These are phyloP conservation scores for Tenebrosternarchus preto DNA, from an alignment of 2,113 vertebrate species.

Conservation along the genomic window DNA sequence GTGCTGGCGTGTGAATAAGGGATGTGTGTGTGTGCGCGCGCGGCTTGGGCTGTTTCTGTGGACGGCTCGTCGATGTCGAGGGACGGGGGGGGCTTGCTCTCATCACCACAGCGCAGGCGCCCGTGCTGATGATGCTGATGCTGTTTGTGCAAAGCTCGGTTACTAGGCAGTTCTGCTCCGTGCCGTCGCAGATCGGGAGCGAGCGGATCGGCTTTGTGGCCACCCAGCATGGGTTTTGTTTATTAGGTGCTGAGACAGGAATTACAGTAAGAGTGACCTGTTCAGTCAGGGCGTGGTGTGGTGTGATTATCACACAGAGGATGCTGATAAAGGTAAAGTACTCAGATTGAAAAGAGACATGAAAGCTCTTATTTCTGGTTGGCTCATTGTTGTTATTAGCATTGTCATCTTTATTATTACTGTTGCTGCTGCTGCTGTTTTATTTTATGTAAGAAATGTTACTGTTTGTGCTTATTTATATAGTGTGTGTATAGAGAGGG, in stretches of 20 bases:
- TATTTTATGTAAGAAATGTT: background rate
- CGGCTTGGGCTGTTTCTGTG: background rate
- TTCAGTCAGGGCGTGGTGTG: background rate
- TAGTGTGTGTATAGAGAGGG: background rate
- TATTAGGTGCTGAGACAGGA: constrained; percentile 23
- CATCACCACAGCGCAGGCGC: constrained; percentile 31
- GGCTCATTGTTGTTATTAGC: background rate
- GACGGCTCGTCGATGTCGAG: constrained; percentile 17
- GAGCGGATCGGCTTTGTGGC: background rate
- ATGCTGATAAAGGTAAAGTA: background rate
- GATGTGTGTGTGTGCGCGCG: background rate
- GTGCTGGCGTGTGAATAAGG: constrained; percentile 19
- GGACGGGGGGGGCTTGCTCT: background rate
- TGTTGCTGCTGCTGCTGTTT: background rate
- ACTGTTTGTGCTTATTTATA: background rate
- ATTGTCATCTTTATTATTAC: too few species aligned
- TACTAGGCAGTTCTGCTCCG: constrained; percentile 59
- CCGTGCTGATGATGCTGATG: constrained; percentile 56
- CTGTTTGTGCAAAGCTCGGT: constrained; percentile 62
- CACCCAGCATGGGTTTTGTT: constrained; percentile 29
- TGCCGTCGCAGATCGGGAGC: constrained; percentile 46
- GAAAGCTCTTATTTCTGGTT: background rate
- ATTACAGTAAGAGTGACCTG: background rate
- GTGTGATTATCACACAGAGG: background rate
- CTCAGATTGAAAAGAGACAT: background rate